Base-by-base conservation (phyloP, 1,140 invertebrate genomes). In the Streblospio benedicti region DNA sequence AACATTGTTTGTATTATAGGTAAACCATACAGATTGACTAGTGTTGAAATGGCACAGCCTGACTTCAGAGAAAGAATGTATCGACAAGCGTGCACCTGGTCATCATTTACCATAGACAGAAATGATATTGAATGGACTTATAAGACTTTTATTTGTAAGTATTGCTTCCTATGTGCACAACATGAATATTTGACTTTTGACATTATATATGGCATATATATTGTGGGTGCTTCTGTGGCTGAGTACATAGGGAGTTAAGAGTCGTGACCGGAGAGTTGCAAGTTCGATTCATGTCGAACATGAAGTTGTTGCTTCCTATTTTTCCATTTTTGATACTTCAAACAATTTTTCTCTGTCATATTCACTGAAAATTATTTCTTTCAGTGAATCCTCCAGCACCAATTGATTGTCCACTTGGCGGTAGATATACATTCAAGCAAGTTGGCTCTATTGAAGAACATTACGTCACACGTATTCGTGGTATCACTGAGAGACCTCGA, bases 401-500 rank as follows among this genome's bases (percentile, higher is more conserved):
- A 3, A 87, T 97, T 5, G 84, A 90, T 50, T 97, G 94, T 77
- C 94, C 95, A 0, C 86, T 98, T 1, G 94, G 91, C 44, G 94
- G 95, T 6, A 95, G 96, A 78, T 97, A 92, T 69, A 90, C 87
- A 72, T 97, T 97, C 71, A 85, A 85, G 0, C 93, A 97, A 78
- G 91, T 90, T 31, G 90, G 93, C 64, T 86, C 91, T 44, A n/a
- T 56, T 25, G 61, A 68, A 25, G 75, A 77, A 41, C 83, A 82
- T 18, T 96, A 97, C 73, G 87, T 87, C 77, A 97, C 93, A 2
- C 81, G 93, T 75, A 96, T 97, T 71, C 91, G 93, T 50, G 93
- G 94, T 74, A 90, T 97, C 0, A 97, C 94, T 0, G 79, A 91
- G 33, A 90, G 88, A 70, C 93, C 93, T 20, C 83, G 93, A 66